These are phyloP conservation scores for Sinocyclocheilus maitianheensis DNA, from an alignment of 2,113 vertebrate genomes.

Conservation along the genomic window DNA sequence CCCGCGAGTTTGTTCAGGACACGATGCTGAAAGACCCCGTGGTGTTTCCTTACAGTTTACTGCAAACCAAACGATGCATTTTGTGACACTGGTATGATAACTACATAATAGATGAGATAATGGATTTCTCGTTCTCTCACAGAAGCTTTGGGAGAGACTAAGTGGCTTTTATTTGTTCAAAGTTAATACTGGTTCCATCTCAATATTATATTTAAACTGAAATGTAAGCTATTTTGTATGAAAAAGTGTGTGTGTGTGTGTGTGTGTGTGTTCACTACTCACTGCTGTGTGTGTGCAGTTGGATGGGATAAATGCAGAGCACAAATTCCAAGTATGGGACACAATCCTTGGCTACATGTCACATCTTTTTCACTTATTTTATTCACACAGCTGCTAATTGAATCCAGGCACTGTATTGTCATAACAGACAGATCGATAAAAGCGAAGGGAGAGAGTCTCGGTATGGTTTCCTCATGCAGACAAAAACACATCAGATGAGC, in stretches of 20 bases:
- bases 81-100: slow-evolving; percentile 43
- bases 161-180: not conserved
- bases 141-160: not conserved
- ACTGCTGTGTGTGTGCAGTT: too few species aligned
- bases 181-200: not conserved
- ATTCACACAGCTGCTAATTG: not conserved
- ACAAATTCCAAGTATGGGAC: too few species aligned
- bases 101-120: slow-evolving; percentile 39
- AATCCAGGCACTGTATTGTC: not conserved
- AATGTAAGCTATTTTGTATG: not conserved
- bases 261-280: too few species aligned
- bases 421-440: not conserved
- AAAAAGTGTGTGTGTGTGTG: not conserved
- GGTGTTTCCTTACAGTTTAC: slow-evolving; percentile 43
- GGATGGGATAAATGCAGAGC: too few species aligned
- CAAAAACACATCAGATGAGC: not conserved
- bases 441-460: not conserved
- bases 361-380: not conserved
- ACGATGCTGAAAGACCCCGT: slow-evolving; percentile 40
- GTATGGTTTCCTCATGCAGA: not conserved
- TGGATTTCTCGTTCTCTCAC: slow-evolving; percentile 1
- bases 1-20: slow-evolving; percentile 9
- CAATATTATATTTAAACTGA: not conserved
- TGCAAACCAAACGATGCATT: slow-evolving; percentile 36
- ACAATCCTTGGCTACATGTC: too few species aligned